These are phyloP conservation scores for Drosophila melanosoma DNA, from an alignment of 2,888 invertebrate species.

Conservation along the genomic window DNA sequence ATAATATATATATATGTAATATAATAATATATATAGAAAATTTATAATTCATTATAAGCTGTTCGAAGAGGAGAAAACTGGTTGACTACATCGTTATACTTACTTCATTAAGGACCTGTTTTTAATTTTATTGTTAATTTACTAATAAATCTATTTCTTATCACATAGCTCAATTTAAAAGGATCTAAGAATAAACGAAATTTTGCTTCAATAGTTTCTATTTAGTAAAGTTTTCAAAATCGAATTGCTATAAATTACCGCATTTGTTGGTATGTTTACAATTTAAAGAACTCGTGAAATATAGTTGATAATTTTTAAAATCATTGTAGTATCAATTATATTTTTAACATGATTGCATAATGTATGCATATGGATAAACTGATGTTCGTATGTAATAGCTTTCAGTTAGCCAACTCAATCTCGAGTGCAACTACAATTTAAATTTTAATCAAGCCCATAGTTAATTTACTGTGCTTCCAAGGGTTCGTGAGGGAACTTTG, in stretches of 20 bases:
- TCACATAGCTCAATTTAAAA: neutral
- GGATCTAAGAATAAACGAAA: neutral
- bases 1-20: neutral
- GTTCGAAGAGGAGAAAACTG: neutral
- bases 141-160: neutral
- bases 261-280: neutral
- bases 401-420: neutral
- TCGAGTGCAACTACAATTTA: neutral
- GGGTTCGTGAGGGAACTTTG: constrained; percentile 4
- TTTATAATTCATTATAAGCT: neutral
- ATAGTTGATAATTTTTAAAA: neutral
- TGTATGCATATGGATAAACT: neutral
- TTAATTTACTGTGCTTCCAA: constrained; percentile 19
- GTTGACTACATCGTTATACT: neutral
- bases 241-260: neutral
- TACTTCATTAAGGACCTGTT: neutral
- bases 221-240: too few relatives aligned
- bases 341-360: neutral
- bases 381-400: neutral
- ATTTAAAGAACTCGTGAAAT: neutral
- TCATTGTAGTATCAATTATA: neutral
- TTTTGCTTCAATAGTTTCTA: neutral
- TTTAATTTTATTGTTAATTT: neutral
- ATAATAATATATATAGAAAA: too few relatives aligned
- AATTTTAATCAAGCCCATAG: constrained; percentile 29